Base-by-base conservation (phyloP, 2,888 invertebrate genomes). In the Anthophora plumipes region DNA sequence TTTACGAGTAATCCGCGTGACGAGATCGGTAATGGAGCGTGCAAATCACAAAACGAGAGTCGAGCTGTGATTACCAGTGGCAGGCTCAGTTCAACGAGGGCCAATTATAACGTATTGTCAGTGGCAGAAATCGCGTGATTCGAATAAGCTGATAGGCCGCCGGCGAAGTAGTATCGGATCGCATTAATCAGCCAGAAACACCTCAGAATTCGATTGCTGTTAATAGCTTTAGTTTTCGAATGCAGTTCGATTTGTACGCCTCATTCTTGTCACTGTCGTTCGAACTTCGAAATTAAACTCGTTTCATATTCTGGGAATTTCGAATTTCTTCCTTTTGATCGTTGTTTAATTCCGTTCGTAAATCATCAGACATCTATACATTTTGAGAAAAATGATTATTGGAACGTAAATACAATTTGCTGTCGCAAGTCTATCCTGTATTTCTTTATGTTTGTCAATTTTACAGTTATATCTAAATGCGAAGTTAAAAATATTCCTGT, bases 21-120 rank as follows among this genome's bases (percentile, higher is more conserved):
- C 48, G 70, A 48, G 22, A 57, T 63, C 55, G 61, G 79, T 78
- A 80, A 80, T 80, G 80, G 80, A 52, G 54, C 80, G 67, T 68
- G 80, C 78, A 67, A 80, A 80, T 81, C 74, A 80, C 70, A 11
- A 52, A 7, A 54, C 80, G 67, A 31, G 31, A 31, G 31, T 31
- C 31, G 48, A 60, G 50, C 63, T 25, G 66, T 69, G 79, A 77
- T 79, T 60, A 77, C 55, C 54, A 52, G 61, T 17, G 41, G 25
- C 52, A 41, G 37, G 41, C n/a, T 46, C 61, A 25, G 68, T 73
- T 69, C 64, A 64, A 54, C 61, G 41, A 68, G 52, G 68, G 78
- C 80, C 37, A 80, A 80, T 80, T 78, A 80, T 72, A 76, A 77
- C 67, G 80, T 71, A 80, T 78, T 61, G 50, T 61, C 61, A 46